Evolutionary conservation across 30 jellyfish, hydroid and myxozoan species (phyloP), one percentile per base, ranked within the genome.

Genomic region (Nemopilema nomurai): DNA sequence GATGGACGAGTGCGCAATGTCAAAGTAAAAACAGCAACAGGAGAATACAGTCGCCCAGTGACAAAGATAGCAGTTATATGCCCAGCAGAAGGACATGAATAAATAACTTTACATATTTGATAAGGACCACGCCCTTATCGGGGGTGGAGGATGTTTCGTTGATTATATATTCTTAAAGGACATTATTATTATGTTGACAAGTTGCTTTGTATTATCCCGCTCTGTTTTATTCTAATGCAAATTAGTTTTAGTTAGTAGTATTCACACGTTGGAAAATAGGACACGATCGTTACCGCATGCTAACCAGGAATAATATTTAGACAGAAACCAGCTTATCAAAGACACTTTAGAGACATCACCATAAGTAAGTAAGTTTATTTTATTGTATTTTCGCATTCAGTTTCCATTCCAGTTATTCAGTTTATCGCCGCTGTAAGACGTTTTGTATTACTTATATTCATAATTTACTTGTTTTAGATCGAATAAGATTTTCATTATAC

Each of bases 71-170:
- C 90, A 62, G 92, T 83, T 62, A 83, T 74, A 83, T 52, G 51
- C 31, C 75, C 90, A 49, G 84, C 64, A 65, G 90, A 30, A 81
- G 71, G 69, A 68, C 24, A 67, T 3, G 64, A 19, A 65, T 28
- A 71, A 81, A 52, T 66, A 78, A 78, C 66, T 78, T 29, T 24
- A 63, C 64, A 63, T 64, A 16, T 65, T 65, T 53, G 88, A 62
- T 52, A 57, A 62, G 69, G 88, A 62, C 66, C 83, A 67, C 23
- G 63, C 77, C 82, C 90, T 68, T 81, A 23, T 67, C 74, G 67
- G 86, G 86, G 86, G 92, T 71, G 80, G 92, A 83, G 92, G 86
- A 83, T 83, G 92, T 70, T 83, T 30, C 86, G 87, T 31, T 62
- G 76, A 83, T 51, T 25, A 79, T 51, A 62, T 29, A 51, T 79